A percentile compares a stretch with the other conserved stretches of the same genome.
Conservation (phyloP, 2,113 vertebrate species). For the Paradoxurus hermaphroditus region DNA sequence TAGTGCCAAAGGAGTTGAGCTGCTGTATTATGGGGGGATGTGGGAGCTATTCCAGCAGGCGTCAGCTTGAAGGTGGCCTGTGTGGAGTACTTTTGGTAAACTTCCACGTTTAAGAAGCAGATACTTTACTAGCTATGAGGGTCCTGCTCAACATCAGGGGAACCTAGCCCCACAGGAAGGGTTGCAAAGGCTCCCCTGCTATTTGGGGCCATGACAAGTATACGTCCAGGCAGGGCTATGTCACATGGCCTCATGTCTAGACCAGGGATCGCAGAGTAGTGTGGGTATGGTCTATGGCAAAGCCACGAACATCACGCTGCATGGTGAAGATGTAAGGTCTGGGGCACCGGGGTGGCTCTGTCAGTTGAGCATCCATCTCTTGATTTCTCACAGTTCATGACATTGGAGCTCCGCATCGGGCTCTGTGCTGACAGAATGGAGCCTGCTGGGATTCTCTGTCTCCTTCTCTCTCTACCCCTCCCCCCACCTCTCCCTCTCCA, state of each 20-base stretch:
- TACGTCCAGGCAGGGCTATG: not conserved
- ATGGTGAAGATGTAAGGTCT: not conserved
- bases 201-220: not conserved
- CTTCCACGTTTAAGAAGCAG: not conserved
- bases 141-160: not conserved
- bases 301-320: not conserved
- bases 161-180: not conserved
- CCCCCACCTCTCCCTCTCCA: too few relatives aligned
- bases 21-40: not conserved
- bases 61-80: not conserved
- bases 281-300: accelerated
- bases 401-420: too few relatives aligned
- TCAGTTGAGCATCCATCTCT: too few relatives aligned
- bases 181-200: not conserved
- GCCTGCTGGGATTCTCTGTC: too few relatives aligned
- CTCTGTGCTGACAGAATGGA: too few relatives aligned
- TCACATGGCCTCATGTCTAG: too few relatives aligned
- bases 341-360: too few relatives aligned
- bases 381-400: too few relatives aligned
- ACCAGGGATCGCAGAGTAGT: not conserved
- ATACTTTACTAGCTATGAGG: not conserved
- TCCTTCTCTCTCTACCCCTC: too few relatives aligned
- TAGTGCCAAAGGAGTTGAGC: not conserved
- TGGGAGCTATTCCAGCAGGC: not conserved
- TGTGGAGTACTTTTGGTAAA: not conserved